A percentile compares a stretch with the other conserved stretches of the same genome.
Conservation (phyloP, 2,113 vertebrate species). For the Dromiciops gliroides region DNA sequence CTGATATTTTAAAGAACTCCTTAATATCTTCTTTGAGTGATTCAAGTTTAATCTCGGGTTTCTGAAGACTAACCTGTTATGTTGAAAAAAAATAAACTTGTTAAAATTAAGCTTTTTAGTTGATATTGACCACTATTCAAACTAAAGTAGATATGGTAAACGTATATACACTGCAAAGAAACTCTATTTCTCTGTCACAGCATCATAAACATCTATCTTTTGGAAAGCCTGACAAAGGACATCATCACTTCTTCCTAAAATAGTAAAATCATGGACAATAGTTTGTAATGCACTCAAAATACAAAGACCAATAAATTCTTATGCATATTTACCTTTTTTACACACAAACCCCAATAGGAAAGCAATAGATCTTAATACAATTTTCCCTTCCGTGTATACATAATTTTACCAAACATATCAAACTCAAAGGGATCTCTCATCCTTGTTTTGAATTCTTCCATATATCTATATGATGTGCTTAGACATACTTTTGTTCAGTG, state of each 20-base stretch:
- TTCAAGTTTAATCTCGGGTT: conserved; percentile 93
- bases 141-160: neutral
- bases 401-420: neutral
- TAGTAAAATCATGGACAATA: neutral
- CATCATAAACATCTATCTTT: neutral
- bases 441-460: neutral
- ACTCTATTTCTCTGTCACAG: neutral
- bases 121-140: conserved; percentile 20
- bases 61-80: conserved; percentile 92
- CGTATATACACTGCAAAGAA: conserved; percentile 20
- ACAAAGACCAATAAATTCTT: neutral
- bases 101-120: conserved; percentile 46
- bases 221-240: conserved; percentile 13
- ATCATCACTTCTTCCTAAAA: conserved; percentile 32
- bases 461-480: neutral
- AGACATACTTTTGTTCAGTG: neutral
- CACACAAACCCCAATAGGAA: neutral
- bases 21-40: conserved; percentile 96
- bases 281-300: neutral
- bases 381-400: neutral
- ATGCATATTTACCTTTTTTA: neutral
- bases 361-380: neutral
- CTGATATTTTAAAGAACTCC: conserved; percentile 92
- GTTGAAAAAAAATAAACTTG: conserved; percentile 46
- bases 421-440: neutral